phyloP scores from a whole-genome alignment of 1,140 invertebrate genomes.

The Drosophila tristis region DNA sequence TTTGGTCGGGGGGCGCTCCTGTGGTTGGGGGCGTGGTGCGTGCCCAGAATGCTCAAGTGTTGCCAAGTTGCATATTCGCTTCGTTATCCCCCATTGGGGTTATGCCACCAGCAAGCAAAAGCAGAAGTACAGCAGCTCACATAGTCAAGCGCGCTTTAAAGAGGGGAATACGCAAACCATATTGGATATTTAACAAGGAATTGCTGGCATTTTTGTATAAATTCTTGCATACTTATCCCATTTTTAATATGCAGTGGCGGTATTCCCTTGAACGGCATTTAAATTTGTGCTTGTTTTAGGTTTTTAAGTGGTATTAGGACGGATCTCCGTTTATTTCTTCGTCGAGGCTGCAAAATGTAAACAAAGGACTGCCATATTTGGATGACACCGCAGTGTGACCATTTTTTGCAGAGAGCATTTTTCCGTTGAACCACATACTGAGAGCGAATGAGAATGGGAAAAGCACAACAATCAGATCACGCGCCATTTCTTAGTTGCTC shows the following conservation, averaged over 20 bases:
- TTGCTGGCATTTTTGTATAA: constrained; percentile 25
- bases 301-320: too few relatives aligned
- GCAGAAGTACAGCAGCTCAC: not conserved
- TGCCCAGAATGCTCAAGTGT: constrained; percentile 75
- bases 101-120: constrained; percentile 29
- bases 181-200: constrained; percentile 54
- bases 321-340: too few relatives aligned
- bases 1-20: constrained; percentile 17
- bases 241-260: constrained; percentile 17
- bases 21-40: constrained; percentile 59
- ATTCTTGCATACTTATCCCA: constrained; percentile 26
- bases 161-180: constrained; percentile 52
- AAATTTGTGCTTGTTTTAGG: too few relatives aligned
- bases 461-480: too few relatives aligned
- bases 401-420: too few relatives aligned
- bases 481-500: not conserved
- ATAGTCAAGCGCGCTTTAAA: constrained; percentile 50
- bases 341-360: too few relatives aligned
- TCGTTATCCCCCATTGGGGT: constrained; percentile 65
- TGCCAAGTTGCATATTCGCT: constrained; percentile 71
- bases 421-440: too few relatives aligned
- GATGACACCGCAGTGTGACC: too few relatives aligned
- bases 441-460: too few relatives aligned
- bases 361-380: too few relatives aligned
- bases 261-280: not conserved